Conservation (phyloP, 2,888 invertebrate species). For the Rapana venosa region DNA sequence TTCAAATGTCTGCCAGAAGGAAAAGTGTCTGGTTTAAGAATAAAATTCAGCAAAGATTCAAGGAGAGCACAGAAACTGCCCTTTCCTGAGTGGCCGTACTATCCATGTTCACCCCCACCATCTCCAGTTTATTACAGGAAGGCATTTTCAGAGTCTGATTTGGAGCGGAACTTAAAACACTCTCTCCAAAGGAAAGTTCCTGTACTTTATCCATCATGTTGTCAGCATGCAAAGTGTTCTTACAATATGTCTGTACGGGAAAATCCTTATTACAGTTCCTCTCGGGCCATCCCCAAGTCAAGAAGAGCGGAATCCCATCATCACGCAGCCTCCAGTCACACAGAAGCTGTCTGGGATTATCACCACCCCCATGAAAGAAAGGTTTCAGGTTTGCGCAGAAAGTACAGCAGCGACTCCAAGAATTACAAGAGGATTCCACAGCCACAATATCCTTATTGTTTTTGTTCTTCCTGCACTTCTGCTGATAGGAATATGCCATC, state of each 20-base stretch:
- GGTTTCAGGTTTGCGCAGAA: conserved; percentile 21
- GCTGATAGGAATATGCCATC: neutral
- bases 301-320: neutral
- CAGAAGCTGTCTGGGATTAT: neutral
- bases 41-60: neutral
- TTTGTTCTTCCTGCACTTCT: neutral
- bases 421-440: neutral
- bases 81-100: conserved; percentile 13
- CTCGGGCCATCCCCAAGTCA: neutral
- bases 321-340: neutral
- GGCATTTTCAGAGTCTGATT: neutral
- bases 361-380: neutral
- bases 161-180: neutral
- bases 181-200: neutral
- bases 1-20: neutral
- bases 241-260: neutral
- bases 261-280: neutral
- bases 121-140: neutral
- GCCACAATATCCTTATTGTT: conserved; percentile 1
- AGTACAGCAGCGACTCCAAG: neutral
- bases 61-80: neutral
- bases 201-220: neutral
- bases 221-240: neutral
- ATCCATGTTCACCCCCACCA: neutral
- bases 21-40: conserved; percentile 1